Conservation (phyloP, 2,888 invertebrate species). For the Cataglyphis rosenhaueri region DNA sequence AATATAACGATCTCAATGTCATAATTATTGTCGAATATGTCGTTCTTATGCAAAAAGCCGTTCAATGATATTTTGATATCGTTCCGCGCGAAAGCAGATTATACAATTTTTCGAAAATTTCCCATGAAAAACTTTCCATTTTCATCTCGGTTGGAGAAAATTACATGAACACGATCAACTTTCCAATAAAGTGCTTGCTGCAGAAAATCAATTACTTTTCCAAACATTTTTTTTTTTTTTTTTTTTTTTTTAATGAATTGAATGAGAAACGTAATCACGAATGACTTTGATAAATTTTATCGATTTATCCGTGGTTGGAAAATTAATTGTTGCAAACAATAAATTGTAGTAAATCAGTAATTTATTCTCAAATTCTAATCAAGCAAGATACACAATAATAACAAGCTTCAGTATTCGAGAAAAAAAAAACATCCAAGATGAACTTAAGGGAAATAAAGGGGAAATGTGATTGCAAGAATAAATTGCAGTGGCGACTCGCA, state of each 20-base stretch:
- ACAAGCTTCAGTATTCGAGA: neutral
- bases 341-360: neutral
- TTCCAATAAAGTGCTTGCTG: constrained; percentile 4
- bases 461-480: neutral
- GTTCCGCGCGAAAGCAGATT: neutral
- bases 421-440: neutral
- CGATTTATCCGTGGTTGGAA: neutral
- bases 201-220: constrained; percentile 11
- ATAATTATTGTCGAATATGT: constrained; percentile 2
- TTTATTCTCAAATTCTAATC: neutral
- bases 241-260: constrained; percentile 5
- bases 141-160: neutral
- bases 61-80: constrained; percentile 2
- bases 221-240: constrained; percentile 7
- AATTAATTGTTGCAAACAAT: constrained; percentile 8
- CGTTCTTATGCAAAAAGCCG: neutral
- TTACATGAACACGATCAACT: constrained; percentile 9
- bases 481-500: neutral
- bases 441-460: neutral
- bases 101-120: neutral
- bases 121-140: neutral
- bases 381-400: neutral
- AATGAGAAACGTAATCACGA: constrained; percentile 10
- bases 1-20: neutral
- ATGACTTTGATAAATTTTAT: neutral